Percentiles rank a stretch among this genome's conserved stretches.
Evolutionary conservation across 2,797 vertebrate genomes (phyloP).

Genomic region (Austrolebias charrua): DNA sequence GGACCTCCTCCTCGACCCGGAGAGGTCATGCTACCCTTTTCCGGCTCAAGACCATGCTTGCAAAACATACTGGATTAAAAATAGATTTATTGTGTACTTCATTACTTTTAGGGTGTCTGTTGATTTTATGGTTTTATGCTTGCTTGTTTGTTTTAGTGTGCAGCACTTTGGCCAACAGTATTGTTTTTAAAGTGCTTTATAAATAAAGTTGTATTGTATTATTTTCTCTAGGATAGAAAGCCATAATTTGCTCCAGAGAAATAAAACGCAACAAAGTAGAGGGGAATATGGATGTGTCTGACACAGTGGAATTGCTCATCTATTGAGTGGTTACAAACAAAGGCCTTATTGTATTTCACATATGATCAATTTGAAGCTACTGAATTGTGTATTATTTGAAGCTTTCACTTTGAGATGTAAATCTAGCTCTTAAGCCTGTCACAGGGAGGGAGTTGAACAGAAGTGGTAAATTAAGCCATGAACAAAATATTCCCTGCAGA

Average conservation of each 20-base stretch:
- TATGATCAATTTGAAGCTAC: conserved; percentile 36
- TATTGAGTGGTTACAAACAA: conserved; percentile 30
- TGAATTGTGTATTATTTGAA: conserved; percentile 19
- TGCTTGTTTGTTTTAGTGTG: too few relatives aligned
- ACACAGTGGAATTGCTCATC: conserved; percentile 16
- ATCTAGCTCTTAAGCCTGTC: conserved; percentile 46
- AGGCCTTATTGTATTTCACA: conserved; percentile 34
- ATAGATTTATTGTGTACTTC: conserved; percentile 6
- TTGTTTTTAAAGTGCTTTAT: too few relatives aligned
- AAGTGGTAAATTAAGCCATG: conserved; percentile 55
- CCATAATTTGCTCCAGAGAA: conserved; percentile 22
- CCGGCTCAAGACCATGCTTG: too few relatives aligned
- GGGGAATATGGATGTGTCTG: conserved; percentile 3
- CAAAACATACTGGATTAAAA: conserved; percentile 17
- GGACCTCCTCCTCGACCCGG: too few relatives aligned
- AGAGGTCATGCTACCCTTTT: too few relatives aligned
- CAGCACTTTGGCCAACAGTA: too few relatives aligned
- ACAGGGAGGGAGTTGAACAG: conserved; percentile 33
- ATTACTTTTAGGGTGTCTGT: too few relatives aligned
- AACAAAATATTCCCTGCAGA: conserved; percentile 55
- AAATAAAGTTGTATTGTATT: too few relatives aligned
- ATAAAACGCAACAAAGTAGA: conserved; percentile 26
- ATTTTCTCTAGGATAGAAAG: conserved; percentile 8
- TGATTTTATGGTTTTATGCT: too few relatives aligned
- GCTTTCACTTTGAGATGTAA: conserved; percentile 34